Evolutionary conservation across 1,140 invertebrate genomes (phyloP).

Genomic region (Zaprionus capensis): DNA sequence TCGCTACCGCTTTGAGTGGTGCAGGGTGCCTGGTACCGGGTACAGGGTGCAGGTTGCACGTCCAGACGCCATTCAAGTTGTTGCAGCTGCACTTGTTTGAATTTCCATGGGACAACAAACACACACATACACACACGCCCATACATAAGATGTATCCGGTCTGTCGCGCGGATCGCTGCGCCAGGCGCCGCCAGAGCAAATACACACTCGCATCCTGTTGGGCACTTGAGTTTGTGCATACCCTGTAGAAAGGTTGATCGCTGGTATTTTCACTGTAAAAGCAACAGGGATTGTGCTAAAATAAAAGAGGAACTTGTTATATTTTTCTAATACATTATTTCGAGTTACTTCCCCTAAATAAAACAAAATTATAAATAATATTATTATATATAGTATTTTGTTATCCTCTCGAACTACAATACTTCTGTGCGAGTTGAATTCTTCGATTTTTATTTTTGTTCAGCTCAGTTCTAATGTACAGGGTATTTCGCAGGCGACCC

Average conservation of each 20-base stretch:
- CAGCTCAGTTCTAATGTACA: not conserved
- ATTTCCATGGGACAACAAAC: constrained; percentile 61
- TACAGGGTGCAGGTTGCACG: not conserved
- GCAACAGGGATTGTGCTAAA: too few species aligned
- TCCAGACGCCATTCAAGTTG: constrained; percentile 56
- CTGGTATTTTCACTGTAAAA: not conserved
- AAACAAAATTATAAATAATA: too few species aligned
- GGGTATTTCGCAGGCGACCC: constrained; percentile 4
- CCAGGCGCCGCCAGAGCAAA: constrained; percentile 64
- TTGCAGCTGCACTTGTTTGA: constrained; percentile 76
- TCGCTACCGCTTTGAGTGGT: constrained; percentile 51
- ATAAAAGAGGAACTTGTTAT: not conserved
- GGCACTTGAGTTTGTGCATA: constrained; percentile 57
- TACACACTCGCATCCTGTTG: constrained; percentile 67
- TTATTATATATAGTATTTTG: not conserved
- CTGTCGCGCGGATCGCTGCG: constrained; percentile 33
- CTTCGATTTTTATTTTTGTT: not conserved
- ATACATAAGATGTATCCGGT: constrained; percentile 39
- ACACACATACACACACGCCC: constrained; percentile 28
- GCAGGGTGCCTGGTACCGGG: not conserved
- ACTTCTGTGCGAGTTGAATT: too few species aligned
- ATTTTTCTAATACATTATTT: too few species aligned
- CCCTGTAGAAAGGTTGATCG: constrained; percentile 1
- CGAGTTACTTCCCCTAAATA: too few species aligned
- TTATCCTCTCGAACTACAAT: not conserved